phyloP scores from a whole-genome alignment of 2,797 vertebrate genomes.

The Syndactyla subalaris region DNA sequence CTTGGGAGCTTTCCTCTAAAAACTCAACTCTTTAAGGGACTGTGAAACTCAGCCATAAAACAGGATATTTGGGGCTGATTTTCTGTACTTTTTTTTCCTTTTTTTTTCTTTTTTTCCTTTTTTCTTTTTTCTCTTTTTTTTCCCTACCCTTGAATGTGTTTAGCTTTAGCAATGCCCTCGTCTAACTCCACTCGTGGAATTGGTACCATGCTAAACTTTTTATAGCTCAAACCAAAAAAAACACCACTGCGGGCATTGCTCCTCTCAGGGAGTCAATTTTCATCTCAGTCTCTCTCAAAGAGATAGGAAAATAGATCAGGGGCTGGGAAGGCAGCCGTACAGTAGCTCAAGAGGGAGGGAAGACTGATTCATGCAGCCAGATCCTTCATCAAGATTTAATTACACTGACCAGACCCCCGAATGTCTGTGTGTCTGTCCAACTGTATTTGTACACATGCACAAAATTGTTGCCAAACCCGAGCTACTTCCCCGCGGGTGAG shows the following conservation, averaged over 20 bases:
- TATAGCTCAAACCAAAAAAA: neutral
- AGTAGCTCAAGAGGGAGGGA: fast-evolving
- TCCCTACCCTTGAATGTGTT: neutral
- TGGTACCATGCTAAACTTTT: neutral
- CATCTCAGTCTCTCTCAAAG: neutral
- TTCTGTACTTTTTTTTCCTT: neutral
- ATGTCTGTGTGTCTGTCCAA: neutral
- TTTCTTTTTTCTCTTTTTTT: neutral
- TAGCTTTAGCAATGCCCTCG: neutral
- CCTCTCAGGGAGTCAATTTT: neutral
- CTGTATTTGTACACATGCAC: neutral
- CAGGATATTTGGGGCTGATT: neutral
- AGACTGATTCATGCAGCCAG: neutral
- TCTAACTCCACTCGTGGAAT: neutral
- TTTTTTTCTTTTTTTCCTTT: neutral
- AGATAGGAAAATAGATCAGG: neutral
- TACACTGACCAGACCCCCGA: fast-evolving
- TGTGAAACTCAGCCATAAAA: neutral
- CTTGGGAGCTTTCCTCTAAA: neutral
- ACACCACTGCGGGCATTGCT: neutral
- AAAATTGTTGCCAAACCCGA: neutral
- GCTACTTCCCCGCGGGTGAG: neutral
- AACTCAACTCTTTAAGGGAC: neutral
- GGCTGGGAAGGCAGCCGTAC: neutral
- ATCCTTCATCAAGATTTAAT: fast-evolving